Conservation (phyloP, 2,888 invertebrate species). For the Drosophila mettleri region DNA sequence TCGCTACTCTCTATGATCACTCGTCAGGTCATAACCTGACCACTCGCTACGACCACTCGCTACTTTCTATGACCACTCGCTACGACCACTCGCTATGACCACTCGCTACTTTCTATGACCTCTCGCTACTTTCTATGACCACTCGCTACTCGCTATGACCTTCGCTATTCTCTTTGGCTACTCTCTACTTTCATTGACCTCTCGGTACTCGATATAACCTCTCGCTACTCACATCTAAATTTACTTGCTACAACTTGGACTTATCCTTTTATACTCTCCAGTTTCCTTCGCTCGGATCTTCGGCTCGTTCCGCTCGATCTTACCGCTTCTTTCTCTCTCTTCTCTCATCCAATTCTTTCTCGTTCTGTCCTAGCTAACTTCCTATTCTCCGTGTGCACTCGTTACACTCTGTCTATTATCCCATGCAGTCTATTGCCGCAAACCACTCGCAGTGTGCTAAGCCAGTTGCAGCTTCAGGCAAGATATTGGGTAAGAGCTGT, state of each 20-base stretch:
- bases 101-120: background rate
- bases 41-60: background rate
- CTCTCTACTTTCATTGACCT: too few relatives aligned
- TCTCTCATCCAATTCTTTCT: background rate
- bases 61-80: background rate
- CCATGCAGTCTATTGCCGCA: background rate
- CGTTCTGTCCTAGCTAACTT: constrained; percentile 4
- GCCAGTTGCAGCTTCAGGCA: background rate
- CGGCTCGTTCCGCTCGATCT: background rate
- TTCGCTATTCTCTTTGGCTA: too few relatives aligned
- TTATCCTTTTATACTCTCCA: background rate
- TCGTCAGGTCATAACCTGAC: background rate
- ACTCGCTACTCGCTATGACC: background rate
- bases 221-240: too few relatives aligned
- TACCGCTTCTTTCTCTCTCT: background rate
- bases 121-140: background rate
- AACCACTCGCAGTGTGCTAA: background rate
- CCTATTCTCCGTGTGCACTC: background rate
- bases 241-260: too few relatives aligned
- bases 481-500: background rate
- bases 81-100: background rate
- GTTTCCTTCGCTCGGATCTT: background rate
- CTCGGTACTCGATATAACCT: too few relatives aligned
- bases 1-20: background rate
- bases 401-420: background rate